Conservation (phyloP, 2,888 invertebrate species). For the Sinodicranocentrus sp. region DNA sequence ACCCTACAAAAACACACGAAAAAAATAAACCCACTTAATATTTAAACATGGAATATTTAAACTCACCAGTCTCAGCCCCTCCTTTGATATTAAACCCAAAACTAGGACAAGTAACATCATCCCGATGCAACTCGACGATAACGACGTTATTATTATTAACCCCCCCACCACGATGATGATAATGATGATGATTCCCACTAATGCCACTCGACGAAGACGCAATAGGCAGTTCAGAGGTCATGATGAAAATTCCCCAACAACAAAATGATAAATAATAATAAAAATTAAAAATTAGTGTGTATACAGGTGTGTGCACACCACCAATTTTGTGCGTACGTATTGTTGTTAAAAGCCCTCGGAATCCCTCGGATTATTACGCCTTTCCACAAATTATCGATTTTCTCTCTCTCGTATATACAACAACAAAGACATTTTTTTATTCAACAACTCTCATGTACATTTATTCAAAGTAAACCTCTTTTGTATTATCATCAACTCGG, state of each 20-base stretch:
- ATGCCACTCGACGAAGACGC: neutral
- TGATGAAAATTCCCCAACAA: too few relatives aligned
- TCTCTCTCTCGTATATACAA: too few relatives aligned
- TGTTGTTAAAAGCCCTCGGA: too few relatives aligned
- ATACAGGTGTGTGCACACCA: neutral
- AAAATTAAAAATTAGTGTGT: too few relatives aligned
- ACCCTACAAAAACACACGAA: conserved; percentile 55
- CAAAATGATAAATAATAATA: too few relatives aligned
- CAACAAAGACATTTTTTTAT: too few relatives aligned
- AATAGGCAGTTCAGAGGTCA: neutral
- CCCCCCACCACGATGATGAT: neutral
- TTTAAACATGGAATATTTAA: neutral
- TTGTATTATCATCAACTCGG: neutral
- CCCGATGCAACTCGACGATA: conserved; percentile 48
- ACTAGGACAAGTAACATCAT: conserved; percentile 51
- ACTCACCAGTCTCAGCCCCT: conserved; percentile 72
- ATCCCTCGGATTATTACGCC: too few relatives aligned
- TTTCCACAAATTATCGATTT: too few relatives aligned
- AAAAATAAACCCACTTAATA: neutral
- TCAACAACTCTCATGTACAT: too few relatives aligned
- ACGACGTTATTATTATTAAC: conserved; percentile 45
- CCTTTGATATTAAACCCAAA: conserved; percentile 76
- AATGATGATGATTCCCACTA: too few relatives aligned
- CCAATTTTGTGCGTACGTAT: neutral
- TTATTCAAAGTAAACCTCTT: too few relatives aligned